These are phyloP conservation scores for Emmelina monodactyla DNA, from an alignment of 2,888 invertebrate species.

Conservation along the genomic window DNA sequence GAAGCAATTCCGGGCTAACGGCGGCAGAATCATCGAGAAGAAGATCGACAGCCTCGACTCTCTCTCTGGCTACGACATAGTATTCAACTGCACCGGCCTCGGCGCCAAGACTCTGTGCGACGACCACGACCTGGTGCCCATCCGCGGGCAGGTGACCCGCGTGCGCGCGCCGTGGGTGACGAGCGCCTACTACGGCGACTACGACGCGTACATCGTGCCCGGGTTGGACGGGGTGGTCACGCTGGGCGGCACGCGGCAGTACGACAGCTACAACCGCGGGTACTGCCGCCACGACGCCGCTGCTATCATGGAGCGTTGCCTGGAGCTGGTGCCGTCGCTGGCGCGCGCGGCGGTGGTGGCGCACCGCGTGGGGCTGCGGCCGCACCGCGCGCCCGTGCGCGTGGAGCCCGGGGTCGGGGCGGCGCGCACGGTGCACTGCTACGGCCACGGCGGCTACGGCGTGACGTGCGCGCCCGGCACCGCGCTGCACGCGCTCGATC, in stretches of 20 bases:
- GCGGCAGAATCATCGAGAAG: constrained; percentile 68
- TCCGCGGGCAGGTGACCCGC: constrained; percentile 85
- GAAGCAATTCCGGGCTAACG: constrained; percentile 64
- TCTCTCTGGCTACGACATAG: constrained; percentile 70
- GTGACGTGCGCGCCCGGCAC: constrained; percentile 91
- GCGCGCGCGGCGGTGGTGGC: constrained; percentile 64
- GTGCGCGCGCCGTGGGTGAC: constrained; percentile 90
- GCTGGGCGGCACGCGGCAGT: constrained; percentile 86
- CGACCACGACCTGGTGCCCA: constrained; percentile 78
- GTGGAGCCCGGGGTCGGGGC: constrained; percentile 72
- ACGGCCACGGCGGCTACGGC: constrained; percentile 95
- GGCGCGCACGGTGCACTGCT: constrained; percentile 83
- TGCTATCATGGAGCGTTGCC: constrained; percentile 81
- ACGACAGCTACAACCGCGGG: constrained; percentile 74
- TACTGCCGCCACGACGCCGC: constrained; percentile 76
- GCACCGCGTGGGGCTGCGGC: constrained; percentile 82
- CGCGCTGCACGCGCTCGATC: constrained; percentile 74
- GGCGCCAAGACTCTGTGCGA: constrained; percentile 80
- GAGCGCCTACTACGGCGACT: constrained; percentile 85
- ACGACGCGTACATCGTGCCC: constrained; percentile 87
- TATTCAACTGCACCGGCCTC: constrained; percentile 87
- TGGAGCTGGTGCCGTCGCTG: constrained; percentile 75
- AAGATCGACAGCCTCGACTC: constrained; percentile 69
- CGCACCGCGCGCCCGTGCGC: constrained; percentile 77
- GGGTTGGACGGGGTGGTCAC: constrained; percentile 75